Percentiles rank a stretch among this genome's conserved stretches.
These are phyloP conservation scores for Myotis lucifugus DNA, from an alignment of 2,113 vertebrate species.

Conservation along the genomic window DNA sequence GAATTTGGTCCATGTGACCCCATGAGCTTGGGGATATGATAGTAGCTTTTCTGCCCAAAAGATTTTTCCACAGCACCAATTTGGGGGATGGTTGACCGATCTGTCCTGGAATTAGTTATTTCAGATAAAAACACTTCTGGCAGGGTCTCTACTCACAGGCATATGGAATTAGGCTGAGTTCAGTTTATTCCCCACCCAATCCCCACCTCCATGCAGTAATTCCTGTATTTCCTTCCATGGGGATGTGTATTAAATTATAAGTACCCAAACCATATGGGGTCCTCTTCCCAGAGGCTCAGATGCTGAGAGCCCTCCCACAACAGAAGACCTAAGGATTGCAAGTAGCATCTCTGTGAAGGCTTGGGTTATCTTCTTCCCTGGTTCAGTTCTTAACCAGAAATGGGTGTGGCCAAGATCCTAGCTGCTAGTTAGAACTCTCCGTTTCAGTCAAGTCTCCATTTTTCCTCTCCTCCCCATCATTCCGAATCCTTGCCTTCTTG, in stretches of 20 bases:
- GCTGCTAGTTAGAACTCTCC: not conserved
- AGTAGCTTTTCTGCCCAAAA: not conserved
- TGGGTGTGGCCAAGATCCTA: not conserved
- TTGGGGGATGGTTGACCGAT: not conserved
- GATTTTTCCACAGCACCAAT: not conserved
- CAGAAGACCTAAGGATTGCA: not conserved
- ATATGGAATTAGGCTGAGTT: not conserved
- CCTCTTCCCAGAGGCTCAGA: not conserved
- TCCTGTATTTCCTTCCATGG: not conserved
- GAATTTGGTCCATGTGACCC: not conserved
- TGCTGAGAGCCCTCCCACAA: not conserved
- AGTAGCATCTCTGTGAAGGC: not conserved
- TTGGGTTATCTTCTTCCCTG: not conserved
- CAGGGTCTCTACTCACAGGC: not conserved
- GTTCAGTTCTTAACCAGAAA: not conserved
- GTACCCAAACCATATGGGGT: not conserved
- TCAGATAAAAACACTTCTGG: not conserved
- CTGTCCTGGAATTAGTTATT: conserved; percentile 36
- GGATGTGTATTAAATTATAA: not conserved
- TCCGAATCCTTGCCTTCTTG: not conserved
- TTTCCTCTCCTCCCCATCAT: not conserved
- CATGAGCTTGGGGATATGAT: not conserved
- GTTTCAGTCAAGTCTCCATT: not conserved
- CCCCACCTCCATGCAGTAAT: not conserved
- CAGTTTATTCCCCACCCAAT: not conserved